These are phyloP conservation scores for Epicampocera succincta DNA, from an alignment of 2,888 invertebrate genomes.

Conservation along the genomic window DNA sequence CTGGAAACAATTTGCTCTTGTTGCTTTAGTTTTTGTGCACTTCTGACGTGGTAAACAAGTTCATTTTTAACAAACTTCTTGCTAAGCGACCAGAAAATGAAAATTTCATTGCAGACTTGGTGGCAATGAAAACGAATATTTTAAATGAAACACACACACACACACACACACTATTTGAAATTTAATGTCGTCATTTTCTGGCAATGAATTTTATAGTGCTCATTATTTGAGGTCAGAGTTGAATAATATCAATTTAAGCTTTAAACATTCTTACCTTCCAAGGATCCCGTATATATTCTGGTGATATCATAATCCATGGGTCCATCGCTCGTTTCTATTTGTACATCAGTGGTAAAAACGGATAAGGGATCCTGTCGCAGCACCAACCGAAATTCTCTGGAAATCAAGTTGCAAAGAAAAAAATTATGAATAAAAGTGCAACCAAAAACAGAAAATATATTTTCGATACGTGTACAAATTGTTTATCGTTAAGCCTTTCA, in stretches of 20 bases:
- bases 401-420: constrained; percentile 13
- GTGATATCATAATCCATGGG: constrained; percentile 87
- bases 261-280: constrained; percentile 85
- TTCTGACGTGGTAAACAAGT: constrained; percentile 30
- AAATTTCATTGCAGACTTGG: constrained; percentile 9
- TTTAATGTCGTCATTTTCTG: no score
- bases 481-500: no score
- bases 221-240: no score
- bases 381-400: constrained; percentile 89
- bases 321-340: constrained; percentile 88
- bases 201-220: no score
- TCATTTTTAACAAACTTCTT: constrained; percentile 12
- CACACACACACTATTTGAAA: background rate
- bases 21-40: constrained; percentile 19
- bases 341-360: constrained; percentile 89
- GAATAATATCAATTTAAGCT: no score
- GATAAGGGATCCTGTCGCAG: constrained; percentile 87
- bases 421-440: constrained; percentile 8
- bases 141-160: constrained; percentile 4
- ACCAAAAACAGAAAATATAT: no score
- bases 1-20: constrained; percentile 56
- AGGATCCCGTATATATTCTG: constrained; percentile 88
- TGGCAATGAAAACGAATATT: constrained; percentile 45
- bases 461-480: no score
- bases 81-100: constrained; percentile 18